These are phyloP conservation scores for Cuniculus paca DNA, from an alignment of 2,797 vertebrate genomes.

Conservation along the genomic window DNA sequence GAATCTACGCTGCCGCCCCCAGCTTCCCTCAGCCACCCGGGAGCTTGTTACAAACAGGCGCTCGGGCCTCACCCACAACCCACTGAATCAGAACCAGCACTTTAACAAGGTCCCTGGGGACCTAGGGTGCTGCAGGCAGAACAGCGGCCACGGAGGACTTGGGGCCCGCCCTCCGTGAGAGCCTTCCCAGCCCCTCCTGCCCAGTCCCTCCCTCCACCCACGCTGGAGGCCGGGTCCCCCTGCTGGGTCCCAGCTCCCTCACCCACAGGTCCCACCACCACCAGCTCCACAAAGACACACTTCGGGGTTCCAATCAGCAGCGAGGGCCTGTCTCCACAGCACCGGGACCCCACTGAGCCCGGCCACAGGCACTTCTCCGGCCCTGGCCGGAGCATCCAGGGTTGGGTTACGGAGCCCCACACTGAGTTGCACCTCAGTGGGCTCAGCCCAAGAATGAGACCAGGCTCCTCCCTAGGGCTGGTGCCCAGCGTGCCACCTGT, in stretches of 20 bases:
- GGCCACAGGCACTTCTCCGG: neutral
- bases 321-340: fast-evolving
- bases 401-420: fast-evolving
- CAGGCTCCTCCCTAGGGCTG: fast-evolving
- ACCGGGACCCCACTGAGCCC: neutral
- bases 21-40: neutral
- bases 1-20: neutral
- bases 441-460: neutral
- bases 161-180: neutral
- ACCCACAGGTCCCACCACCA: fast-evolving
- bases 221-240: fast-evolving
- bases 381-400: no score
- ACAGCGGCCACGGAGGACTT: fast-evolving
- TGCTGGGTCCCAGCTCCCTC: fast-evolving
- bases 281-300: neutral
- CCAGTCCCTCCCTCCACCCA: neutral
- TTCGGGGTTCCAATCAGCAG: neutral
- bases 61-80: neutral
- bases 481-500: fast-evolving
- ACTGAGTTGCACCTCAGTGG: fast-evolving
- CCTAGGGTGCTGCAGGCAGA: fast-evolving
- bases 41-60: conserved; percentile 28
- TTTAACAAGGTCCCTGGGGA: conserved; percentile 30
- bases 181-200: neutral
- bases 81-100: neutral